phyloP scores from a whole-genome alignment of 2,113 vertebrate genomes.

The Enhydra lutris region DNA sequence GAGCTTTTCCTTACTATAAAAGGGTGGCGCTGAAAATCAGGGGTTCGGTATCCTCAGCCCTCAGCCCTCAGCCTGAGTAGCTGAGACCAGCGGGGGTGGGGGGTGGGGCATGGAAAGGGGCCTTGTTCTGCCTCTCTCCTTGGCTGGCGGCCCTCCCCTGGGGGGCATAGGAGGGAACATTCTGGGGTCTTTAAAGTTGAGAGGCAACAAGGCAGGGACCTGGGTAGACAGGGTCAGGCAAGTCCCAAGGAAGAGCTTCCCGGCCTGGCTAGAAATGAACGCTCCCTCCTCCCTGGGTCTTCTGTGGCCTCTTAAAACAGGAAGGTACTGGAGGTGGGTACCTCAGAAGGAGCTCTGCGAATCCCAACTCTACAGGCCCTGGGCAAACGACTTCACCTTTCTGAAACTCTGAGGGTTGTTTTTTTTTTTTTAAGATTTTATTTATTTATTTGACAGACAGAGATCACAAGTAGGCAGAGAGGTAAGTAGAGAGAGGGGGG shows the following conservation, averaged over 20 bases:
- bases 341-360: background rate
- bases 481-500: too few relatives aligned
- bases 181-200: background rate
- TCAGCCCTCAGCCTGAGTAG: background rate
- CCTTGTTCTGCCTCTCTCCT: background rate
- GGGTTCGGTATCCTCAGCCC: accelerated
- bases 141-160: background rate
- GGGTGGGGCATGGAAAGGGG: accelerated
- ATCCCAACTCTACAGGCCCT: background rate
- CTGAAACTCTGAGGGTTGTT: background rate
- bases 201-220: background rate
- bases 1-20: background rate
- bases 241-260: background rate
- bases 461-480: too few relatives aligned
- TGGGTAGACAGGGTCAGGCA: background rate
- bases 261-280: too few relatives aligned
- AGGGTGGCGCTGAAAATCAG: background rate
- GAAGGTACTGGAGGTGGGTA: background rate
- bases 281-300: background rate
- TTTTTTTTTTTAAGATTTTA: too few relatives aligned
- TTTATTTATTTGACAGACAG: too few relatives aligned
- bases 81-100: background rate
- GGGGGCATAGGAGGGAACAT: background rate
- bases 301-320: background rate
- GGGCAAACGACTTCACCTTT: background rate